Evolutionary conservation across 2,888 invertebrate species (phyloP), one percentile per base, ranked within the genome.

Genomic region (Piscicola geometra): DNA sequence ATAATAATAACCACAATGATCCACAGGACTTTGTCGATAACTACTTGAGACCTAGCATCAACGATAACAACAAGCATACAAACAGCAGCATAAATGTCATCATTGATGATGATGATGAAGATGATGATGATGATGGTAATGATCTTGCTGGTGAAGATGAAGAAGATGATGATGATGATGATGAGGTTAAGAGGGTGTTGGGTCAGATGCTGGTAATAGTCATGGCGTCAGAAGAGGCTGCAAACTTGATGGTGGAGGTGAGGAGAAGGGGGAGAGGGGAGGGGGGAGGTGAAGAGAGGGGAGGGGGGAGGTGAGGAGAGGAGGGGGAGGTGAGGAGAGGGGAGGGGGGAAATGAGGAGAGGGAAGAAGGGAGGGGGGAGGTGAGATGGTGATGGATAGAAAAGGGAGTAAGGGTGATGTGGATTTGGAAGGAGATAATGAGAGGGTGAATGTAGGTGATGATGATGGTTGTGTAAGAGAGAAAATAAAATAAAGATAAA

Each of bases 131-230:
- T 64, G 64, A 3, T 3, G 21, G 9, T 64, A 64, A n/a, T 3
- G 30, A 64, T 3, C 5, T 12, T 64, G 9, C 64, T 64, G 64
- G 21, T n/a, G 21, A 64, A 21, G 64, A 28, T 3, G n/a, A 64
- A 3, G 64, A 64, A 64, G 64, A 64, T 21, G 21, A 64, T 30
- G 64, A 64, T 30, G 64, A 64, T 3, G 64, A 64, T 64, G 64
- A 64, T 64, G 33, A 21, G 32, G 33, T 32, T 67, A 33, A 32
- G 3, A 15, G 32, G 32, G 28, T 2, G 30, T 3, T 32, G n/a
- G 33, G 35, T 32, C 12, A 67, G 3, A 67, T 35, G 67, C 9
- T 67, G 3, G 33, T 32, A 15, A 67, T 67, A 32, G 9, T 33
- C 32, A 5, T 67, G 3, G 5, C 32, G n/a, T 3, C 67, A 9